Evolutionary conservation across 1,140 invertebrate species (phyloP), one percentile per base, ranked within the genome.

Genomic region (Drosophila littoralis): DNA sequence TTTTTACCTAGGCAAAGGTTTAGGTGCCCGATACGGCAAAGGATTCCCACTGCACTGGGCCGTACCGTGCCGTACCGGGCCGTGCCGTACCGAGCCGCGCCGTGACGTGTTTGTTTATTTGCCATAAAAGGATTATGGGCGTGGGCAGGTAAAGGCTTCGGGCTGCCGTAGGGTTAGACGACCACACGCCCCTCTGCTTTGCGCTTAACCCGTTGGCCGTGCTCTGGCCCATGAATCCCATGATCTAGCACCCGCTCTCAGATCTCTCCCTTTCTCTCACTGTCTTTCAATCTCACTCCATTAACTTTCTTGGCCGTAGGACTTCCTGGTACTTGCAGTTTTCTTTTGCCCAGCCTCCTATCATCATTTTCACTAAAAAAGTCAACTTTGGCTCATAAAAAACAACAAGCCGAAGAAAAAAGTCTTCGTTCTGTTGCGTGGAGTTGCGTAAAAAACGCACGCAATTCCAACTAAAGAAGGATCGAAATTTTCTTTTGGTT

Each of bases 51-150:
- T 28, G 50, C 12, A 46, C 48, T 32, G 22, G 22, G 22, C 40
- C 42, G 32, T 22, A 3, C 42, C 48, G 32, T 22, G 22, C 42
- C 48, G 1, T 6, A 3, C 33, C n/a, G 43, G 2, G 13, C 8
- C 10, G 3, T 13, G 0, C 6, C 15, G 8, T 28, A 28, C 22
- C 22, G 22, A n/a, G n/a, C 15, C 17, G 35, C 12, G 54, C 79
- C 77, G 81, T 84, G 81, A 76, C 80, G 63, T 84, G 84, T 89
- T 90, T 89, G 85, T 89, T 89, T 89, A 68, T 89, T 90, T 85
- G 85, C 81, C 85, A 89, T 90, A 89, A 89, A 89, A 89, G 85
- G 85, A 89, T 89, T 89, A 89, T 85, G 86, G 78, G 81, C 77
- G 83, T 89, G 81, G 70, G 61, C 84, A 88, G 83, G 83, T 88